A percentile compares a stretch with the other conserved stretches of the same genome.
phyloP scores from a whole-genome alignment of 2,888 invertebrate species.

The Margaritifera margaritifera region DNA sequence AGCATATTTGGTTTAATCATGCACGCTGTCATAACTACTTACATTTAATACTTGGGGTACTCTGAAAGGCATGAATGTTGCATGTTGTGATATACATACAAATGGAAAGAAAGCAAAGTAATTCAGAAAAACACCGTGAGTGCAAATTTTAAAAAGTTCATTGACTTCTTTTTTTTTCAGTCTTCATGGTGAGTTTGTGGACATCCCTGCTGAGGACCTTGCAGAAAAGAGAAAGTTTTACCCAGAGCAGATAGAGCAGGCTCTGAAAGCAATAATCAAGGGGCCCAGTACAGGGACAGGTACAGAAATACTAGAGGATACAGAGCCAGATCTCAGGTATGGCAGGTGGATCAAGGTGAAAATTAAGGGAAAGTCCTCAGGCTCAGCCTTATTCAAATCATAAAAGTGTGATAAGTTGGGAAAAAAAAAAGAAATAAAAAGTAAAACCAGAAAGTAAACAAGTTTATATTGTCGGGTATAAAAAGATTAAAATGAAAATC shows the following conservation, averaged over 20 bases:
- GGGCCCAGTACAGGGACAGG: slow-evolving; percentile 35
- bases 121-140: not conserved
- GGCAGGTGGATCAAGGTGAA: slow-evolving; percentile 14
- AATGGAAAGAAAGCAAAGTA: not conserved
- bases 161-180: slow-evolving; percentile 72
- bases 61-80: too few species aligned
- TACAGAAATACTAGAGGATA: slow-evolving; percentile 81
- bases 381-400: not conserved
- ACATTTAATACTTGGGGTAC: too few species aligned
- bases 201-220: slow-evolving; percentile 77
- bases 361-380: not conserved
- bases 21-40: not conserved
- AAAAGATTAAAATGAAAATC: too few species aligned
- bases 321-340: slow-evolving; percentile 89
- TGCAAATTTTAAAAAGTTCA: not conserved
- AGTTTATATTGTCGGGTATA: too few species aligned
- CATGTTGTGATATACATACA: too few species aligned
- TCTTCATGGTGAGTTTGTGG: slow-evolving; percentile 89
- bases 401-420: not conserved
- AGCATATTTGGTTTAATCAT: not conserved
- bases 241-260: slow-evolving; percentile 76
- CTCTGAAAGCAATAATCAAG: slow-evolving; percentile 74
- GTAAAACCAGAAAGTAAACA: too few species aligned
- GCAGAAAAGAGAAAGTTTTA: slow-evolving; percentile 58
- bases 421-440: not conserved